Evolutionary conservation across 1,140 invertebrate genomes (phyloP).

Genomic region (Nixonia krombeini): DNA sequence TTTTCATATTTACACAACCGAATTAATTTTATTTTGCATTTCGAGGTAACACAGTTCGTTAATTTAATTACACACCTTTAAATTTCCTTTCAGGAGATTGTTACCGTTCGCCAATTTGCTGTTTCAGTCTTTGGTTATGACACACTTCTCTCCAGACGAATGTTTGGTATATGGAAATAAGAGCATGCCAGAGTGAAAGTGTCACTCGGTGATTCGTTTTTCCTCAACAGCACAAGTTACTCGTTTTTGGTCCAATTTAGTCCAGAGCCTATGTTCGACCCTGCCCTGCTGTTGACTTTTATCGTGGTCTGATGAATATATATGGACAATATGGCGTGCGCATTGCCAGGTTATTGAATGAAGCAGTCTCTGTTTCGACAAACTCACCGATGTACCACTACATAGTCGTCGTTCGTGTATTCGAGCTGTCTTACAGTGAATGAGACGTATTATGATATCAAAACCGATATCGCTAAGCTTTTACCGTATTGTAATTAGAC

Average conservation of each 20-base stretch:
- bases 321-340: slow-evolving; percentile 12
- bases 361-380: slow-evolving; percentile 12
- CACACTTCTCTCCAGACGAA: too few relatives aligned
- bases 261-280: slow-evolving; percentile 6
- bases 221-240: slow-evolving; percentile 6
- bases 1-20: too few relatives aligned
- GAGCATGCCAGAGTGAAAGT: too few relatives aligned
- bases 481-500: slow-evolving; percentile 7
- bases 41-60: too few relatives aligned
- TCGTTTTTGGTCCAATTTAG: slow-evolving; percentile 13
- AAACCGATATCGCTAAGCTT: not conserved
- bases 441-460: not conserved
- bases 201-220: slow-evolving; percentile 5
- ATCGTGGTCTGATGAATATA: slow-evolving; percentile 15
- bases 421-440: slow-evolving; percentile 1
- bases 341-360: slow-evolving; percentile 14
- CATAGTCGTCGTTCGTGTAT: slow-evolving; percentile 11
- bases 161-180: too few relatives aligned
- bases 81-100: too few relatives aligned
- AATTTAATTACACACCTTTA: too few relatives aligned
- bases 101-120: too few relatives aligned
- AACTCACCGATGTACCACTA: slow-evolving; percentile 9
- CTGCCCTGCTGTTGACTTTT: slow-evolving; percentile 16
- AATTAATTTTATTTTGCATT: too few relatives aligned
- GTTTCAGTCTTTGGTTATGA: too few relatives aligned